Base-by-base conservation (phyloP, 2,888 invertebrate species). In the Aleiodes testaceus region DNA sequence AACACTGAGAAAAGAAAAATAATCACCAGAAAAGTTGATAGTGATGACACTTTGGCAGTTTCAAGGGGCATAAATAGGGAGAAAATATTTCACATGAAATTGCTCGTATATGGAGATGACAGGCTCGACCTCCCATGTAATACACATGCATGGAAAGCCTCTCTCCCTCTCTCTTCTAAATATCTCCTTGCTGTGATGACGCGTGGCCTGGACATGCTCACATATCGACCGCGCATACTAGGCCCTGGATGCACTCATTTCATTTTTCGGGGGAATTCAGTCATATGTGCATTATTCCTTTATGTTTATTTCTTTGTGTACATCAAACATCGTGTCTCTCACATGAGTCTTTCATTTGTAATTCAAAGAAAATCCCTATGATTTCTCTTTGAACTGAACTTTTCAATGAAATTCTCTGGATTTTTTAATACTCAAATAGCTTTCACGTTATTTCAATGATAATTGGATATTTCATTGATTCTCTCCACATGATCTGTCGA, bases 201-300 rank as follows among this genome's bases (percentile, higher is more conserved):
- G 64, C 47, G 55, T 68, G 64, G 70, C 66, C 67, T 72, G 45
- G 36, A 66, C 70, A 55, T 61, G 61, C 76, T 66, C 59, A 66
- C 74, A 75, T 78, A 78, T 78, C 77, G 77, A 78, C 74, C 77
- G 75, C 69, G 42, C 66, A 20, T 44, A 42, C 63, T 71, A 44
- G 73, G 70, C 65, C 66, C 36, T 36, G 11, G 36, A 36, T 36
- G 44, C 66, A 42, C 45, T 20, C 20, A 30, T 55, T 55, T 20
- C 11, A 16, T 55, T 55, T 55, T 55, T 18, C 6, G 55, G 36
- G 55, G 55, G 52, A 26, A 1, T 52, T 22, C 55, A 55, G 36
- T 55, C 55, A 16, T 36, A 55, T 36, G 36, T 55, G 36, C 55
- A 55, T 55, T 55, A 55, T 55, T 36, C 55, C 36, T 55, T 36